Conservation (phyloP, 2,888 invertebrate species). For the Sussaba pulchella region DNA sequence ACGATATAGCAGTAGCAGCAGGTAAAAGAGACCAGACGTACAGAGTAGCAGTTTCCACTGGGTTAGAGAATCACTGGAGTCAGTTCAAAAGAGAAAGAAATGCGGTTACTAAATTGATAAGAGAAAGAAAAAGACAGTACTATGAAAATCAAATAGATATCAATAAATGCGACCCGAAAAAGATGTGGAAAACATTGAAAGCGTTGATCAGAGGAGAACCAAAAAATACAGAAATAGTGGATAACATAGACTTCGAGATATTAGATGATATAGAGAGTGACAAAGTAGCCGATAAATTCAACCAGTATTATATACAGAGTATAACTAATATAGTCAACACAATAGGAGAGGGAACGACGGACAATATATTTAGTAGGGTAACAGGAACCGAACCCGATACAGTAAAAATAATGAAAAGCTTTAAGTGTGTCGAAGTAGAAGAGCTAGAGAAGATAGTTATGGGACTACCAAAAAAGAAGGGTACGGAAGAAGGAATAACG, state of each 20-base stretch:
- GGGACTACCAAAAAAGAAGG: background rate
- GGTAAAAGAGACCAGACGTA: background rate
- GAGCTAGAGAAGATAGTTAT: background rate
- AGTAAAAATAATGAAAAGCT: background rate
- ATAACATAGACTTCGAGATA: conserved; percentile 32
- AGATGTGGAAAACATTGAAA: conserved; percentile 51
- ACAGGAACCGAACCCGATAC: background rate
- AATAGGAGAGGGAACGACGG: background rate
- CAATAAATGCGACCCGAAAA: conserved; percentile 41
- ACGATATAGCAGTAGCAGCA: background rate
- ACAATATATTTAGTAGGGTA: background rate
- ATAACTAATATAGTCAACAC: conserved; percentile 5
- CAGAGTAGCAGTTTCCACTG: background rate
- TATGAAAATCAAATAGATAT: conserved; percentile 43
- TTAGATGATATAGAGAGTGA: conserved; percentile 4
- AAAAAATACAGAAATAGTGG: conserved; percentile 21
- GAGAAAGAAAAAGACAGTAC: conserved; percentile 12
- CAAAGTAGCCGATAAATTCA: background rate
- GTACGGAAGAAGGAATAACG: background rate
- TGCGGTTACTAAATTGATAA: too few relatives aligned
- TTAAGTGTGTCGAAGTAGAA: background rate
- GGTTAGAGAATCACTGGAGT: conserved; percentile 39
- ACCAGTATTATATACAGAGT: conserved; percentile 16
- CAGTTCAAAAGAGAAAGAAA: conserved; percentile 41
- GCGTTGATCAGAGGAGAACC: conserved; percentile 43